These are phyloP conservation scores for Channa maculata DNA, from an alignment of 2,113 vertebrate genomes.

Conservation along the genomic window DNA sequence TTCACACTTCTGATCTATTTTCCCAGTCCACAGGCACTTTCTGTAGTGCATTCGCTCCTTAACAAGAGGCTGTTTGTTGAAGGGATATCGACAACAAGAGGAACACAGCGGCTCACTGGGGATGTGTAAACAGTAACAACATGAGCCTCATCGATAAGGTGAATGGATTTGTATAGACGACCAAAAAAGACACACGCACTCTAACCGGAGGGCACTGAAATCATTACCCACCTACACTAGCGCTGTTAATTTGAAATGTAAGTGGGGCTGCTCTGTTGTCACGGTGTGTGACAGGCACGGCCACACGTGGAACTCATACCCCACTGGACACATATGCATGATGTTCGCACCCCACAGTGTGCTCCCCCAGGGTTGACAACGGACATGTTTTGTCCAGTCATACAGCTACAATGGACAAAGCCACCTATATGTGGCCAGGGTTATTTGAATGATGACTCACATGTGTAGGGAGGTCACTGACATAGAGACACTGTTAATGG, in stretches of 20 bases:
- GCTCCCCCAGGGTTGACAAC: slow-evolving; percentile 33
- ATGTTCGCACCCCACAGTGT: neutral
- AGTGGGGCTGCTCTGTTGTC: neutral
- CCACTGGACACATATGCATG: slow-evolving; percentile 36
- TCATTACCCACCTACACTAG: slow-evolving; percentile 64
- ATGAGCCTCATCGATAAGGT: slow-evolving; percentile 58
- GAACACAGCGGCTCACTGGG: slow-evolving; percentile 58
- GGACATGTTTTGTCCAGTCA: slow-evolving; percentile 36
- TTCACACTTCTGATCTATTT: slow-evolving; percentile 26
- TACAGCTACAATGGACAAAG: slow-evolving; percentile 40
- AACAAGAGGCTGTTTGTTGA: slow-evolving; percentile 55
- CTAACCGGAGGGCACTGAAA: slow-evolving; percentile 47
- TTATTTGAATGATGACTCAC: slow-evolving; percentile 74
- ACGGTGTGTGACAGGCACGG: slow-evolving; percentile 12
- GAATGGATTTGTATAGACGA: slow-evolving; percentile 69
- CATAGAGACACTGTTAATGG: slow-evolving; percentile 63
- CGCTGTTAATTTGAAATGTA: slow-evolving; percentile 59
- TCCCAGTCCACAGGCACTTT: neutral
- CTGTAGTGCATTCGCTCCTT: slow-evolving; percentile 17
- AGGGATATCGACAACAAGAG: slow-evolving; percentile 54
- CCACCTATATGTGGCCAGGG: slow-evolving; percentile 39
- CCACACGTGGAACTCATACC: slow-evolving; percentile 37
- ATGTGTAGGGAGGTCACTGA: slow-evolving; percentile 59
- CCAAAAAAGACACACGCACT: slow-evolving; percentile 59
- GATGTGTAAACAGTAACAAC: slow-evolving; percentile 64